Conservation (phyloP, 2,797 vertebrate genomes). For the Paramormyrops hopkinsi region DNA sequence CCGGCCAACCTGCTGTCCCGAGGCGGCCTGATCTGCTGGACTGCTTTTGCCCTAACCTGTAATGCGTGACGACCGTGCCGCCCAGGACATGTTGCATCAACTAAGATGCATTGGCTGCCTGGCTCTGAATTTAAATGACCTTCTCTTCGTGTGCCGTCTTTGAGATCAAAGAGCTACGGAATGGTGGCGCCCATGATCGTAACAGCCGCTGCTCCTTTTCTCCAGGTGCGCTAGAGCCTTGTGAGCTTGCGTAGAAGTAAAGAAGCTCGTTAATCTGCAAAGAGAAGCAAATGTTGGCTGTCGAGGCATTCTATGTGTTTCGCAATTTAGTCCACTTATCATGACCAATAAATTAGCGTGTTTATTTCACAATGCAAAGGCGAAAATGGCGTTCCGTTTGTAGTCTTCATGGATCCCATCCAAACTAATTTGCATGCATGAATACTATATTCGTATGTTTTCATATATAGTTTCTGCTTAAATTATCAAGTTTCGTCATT, state of each 20-base stretch:
- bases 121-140: neutral
- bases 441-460: neutral
- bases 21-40: neutral
- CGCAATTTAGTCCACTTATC: neutral
- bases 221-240: neutral
- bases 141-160: neutral
- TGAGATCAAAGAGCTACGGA: neutral
- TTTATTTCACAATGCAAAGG: neutral
- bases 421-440: neutral
- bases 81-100: neutral
- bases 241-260: neutral
- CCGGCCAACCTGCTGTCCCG: neutral
- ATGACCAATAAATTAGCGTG: neutral
- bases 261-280: neutral
- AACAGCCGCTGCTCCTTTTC: neutral
- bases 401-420: neutral
- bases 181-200: neutral
- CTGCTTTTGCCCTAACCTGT: neutral
- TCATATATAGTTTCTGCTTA: neutral
- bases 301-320: neutral
- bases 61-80: neutral
- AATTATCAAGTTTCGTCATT: neutral
- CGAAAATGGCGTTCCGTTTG: neutral
- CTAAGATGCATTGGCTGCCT: neutral
- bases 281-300: neutral